Conservation (phyloP, 2,888 invertebrate genomes). For the Neelides folsomi region DNA sequence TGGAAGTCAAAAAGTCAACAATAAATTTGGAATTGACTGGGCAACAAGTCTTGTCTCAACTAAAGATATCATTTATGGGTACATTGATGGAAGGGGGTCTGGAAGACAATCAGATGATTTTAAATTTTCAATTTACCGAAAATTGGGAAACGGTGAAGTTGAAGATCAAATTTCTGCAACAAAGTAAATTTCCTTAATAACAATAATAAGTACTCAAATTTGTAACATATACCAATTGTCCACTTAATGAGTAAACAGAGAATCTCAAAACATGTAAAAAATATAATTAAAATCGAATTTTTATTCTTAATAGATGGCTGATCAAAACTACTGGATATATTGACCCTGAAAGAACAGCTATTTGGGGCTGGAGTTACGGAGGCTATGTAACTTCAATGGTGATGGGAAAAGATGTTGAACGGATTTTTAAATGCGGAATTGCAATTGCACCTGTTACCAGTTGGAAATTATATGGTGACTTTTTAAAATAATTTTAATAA, state of each 20-base stretch:
- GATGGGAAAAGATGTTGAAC: slow-evolving; percentile 56
- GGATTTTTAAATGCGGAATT: slow-evolving; percentile 76
- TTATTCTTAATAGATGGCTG: slow-evolving; percentile 35
- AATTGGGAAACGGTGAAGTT: slow-evolving; percentile 78
- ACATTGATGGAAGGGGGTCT: slow-evolving; percentile 82
- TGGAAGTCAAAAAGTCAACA: slow-evolving; percentile 68
- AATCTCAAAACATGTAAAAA: too few species aligned
- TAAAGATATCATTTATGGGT: slow-evolving; percentile 70
- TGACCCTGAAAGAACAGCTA: slow-evolving; percentile 66
- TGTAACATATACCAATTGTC: too few species aligned
- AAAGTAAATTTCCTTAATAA: slow-evolving; percentile 42
- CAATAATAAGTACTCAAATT: too few species aligned
- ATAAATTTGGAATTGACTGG: slow-evolving; percentile 73
- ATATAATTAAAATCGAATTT: slow-evolving; percentile 4
- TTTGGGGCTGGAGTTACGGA: slow-evolving; percentile 98
- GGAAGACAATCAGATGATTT: slow-evolving; percentile 69
- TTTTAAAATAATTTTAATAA: not conserved
- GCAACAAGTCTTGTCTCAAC: slow-evolving; percentile 72
- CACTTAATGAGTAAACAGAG: too few species aligned
- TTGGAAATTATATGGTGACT: slow-evolving; percentile 94
- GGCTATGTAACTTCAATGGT: slow-evolving; percentile 51
- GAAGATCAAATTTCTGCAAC: slow-evolving; percentile 79
- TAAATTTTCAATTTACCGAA: slow-evolving; percentile 66
- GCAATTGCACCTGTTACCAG: slow-evolving; percentile 94
- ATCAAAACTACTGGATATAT: slow-evolving; percentile 46